Evolutionary conservation across 2,113 vertebrate genomes (phyloP).

Genomic region (Strix aluco): DNA sequence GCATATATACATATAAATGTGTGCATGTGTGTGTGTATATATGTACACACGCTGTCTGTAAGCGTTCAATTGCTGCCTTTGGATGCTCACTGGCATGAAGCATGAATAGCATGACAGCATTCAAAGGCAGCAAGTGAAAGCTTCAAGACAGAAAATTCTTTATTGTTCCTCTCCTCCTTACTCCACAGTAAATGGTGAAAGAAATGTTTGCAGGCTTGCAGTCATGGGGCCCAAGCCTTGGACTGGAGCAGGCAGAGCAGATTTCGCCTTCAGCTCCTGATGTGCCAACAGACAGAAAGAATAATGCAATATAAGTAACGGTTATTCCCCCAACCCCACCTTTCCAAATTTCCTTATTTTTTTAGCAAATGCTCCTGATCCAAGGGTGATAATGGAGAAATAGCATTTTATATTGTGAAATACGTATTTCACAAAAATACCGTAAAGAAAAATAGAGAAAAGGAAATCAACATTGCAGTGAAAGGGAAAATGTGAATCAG

Average conservation of each 20-base stretch:
- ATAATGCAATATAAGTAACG: not conserved
- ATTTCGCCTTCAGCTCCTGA: not conserved
- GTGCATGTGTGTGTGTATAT: not conserved
- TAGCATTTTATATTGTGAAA: not conserved
- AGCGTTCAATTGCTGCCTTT: not conserved
- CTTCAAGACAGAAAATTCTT: not conserved
- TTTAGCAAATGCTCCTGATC: not conserved
- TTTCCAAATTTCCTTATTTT: not conserved
- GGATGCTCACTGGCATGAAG: not conserved
- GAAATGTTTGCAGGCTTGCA: not conserved
- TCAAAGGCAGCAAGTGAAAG: not conserved
- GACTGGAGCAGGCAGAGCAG: not conserved
- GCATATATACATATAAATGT: accelerated
- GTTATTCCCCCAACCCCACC: not conserved
- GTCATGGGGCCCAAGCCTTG: not conserved
- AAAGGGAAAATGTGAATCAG: not conserved
- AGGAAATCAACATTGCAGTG: not conserved
- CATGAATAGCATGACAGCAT: not conserved
- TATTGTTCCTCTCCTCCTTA: not conserved
- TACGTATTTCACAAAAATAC: not conserved
- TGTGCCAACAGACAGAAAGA: not conserved
- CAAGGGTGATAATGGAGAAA: not conserved
- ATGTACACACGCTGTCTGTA: not conserved
- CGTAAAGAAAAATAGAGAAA: not conserved
- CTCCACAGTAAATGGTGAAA: not conserved